Percentiles rank a stretch among this genome's conserved stretches.
phyloP scores from a whole-genome alignment of 2,797 vertebrate species.

The Monodelphis domestica region DNA sequence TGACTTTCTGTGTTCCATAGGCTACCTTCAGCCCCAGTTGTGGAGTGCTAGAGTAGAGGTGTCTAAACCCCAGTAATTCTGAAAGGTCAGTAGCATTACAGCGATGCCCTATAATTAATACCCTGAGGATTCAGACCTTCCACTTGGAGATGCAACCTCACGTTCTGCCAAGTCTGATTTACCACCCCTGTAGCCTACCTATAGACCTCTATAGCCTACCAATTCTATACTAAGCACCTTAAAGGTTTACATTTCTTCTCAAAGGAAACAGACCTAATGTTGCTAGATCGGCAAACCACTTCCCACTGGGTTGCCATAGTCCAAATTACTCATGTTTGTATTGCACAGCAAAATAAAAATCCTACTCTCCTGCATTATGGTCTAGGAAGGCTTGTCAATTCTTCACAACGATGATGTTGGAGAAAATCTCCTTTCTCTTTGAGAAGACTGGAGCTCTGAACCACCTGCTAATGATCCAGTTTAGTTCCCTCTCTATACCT shows the following conservation, averaged over 20 bases:
- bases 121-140: neutral
- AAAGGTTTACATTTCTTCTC: neutral
- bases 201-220: neutral
- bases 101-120: neutral
- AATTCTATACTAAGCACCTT: neutral
- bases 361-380: neutral
- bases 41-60: neutral
- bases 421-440: neutral
- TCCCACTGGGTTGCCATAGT: neutral
- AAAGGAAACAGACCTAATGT: neutral
- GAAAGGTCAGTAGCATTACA: neutral
- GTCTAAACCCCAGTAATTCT: neutral
- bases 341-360: neutral
- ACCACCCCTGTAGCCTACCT: neutral
- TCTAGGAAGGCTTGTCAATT: neutral
- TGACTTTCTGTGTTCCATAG: neutral
- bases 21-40: neutral
- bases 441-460: neutral
- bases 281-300: neutral
- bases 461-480: neutral
- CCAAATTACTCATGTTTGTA: neutral
- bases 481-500: neutral
- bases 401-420: neutral
- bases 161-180: neutral
- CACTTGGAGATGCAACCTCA: neutral